Percentiles rank a stretch among this genome's conserved stretches.
Evolutionary conservation across 2,888 invertebrate genomes (phyloP).

Genomic region (Hymenopus coronatus): DNA sequence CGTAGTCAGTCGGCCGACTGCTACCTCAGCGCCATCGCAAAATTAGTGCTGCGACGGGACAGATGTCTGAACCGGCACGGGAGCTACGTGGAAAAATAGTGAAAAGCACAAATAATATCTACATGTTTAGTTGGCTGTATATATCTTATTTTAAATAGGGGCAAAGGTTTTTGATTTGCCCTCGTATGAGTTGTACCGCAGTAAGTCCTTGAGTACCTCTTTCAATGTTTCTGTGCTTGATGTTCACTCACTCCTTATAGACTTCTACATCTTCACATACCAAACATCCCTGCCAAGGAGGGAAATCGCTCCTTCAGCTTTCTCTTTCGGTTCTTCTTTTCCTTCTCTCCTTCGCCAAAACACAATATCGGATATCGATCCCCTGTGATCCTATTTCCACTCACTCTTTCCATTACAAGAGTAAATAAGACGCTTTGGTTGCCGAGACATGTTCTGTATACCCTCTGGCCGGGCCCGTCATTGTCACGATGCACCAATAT

Average conservation of each 20-base stretch:
- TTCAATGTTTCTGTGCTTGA: neutral
- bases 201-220: neutral
- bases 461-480: neutral
- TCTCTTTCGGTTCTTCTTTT: neutral
- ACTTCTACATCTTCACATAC: neutral
- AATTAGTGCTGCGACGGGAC: no score
- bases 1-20: no score
- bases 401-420: conserved; percentile 26
- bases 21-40: no score
- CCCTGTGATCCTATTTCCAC: conserved; percentile 18
- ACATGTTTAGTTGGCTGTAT: no score
- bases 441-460: conserved; percentile 9
- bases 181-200: neutral
- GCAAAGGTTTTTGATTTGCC: no score
- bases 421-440: conserved; percentile 23
- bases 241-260: neutral
- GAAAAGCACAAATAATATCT: no score
- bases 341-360: neutral
- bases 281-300: neutral
- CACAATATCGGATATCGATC: conserved; percentile 22
- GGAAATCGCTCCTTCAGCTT: neutral
- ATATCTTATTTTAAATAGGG: no score
- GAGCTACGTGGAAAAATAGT: no score
- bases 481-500: conserved; percentile 13
- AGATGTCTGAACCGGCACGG: no score